These are phyloP conservation scores for Alethe diademata DNA, from an alignment of 2,113 vertebrate genomes.

Conservation along the genomic window DNA sequence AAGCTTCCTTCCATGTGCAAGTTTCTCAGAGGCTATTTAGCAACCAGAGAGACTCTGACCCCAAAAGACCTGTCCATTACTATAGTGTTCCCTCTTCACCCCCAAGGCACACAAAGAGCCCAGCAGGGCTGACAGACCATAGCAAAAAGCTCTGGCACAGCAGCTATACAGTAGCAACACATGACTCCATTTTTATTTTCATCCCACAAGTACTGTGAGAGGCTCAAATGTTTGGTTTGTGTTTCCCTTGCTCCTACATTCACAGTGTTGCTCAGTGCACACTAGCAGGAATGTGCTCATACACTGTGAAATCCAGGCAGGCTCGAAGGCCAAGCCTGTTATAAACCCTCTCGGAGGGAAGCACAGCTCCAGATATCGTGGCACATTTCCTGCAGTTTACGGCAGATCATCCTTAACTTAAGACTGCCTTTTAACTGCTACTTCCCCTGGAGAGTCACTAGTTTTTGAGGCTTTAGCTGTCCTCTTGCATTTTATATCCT, in stretches of 20 bases:
- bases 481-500: not conserved
- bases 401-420: not conserved
- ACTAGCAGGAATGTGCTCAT: not conserved
- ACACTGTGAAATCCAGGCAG: not conserved
- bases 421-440: not conserved
- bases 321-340: accelerated
- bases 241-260: not conserved
- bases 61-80: not conserved
- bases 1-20: accelerated
- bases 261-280: accelerated
- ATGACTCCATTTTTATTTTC: not conserved
- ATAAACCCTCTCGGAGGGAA: not conserved
- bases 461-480: not conserved
- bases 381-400: constrained; percentile 11
- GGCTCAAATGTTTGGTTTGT: not conserved
- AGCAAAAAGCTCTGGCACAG: not conserved
- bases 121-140: not conserved
- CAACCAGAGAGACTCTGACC: not conserved
- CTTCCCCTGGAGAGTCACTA: not conserved
- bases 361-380: not conserved
- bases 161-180: not conserved
- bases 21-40: not conserved
- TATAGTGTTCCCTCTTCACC: not conserved
- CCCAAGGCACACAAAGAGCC: not conserved
- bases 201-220: not conserved